These are phyloP conservation scores for Camponotus fellah DNA, from an alignment of 2,888 invertebrate species.

Conservation along the genomic window DNA sequence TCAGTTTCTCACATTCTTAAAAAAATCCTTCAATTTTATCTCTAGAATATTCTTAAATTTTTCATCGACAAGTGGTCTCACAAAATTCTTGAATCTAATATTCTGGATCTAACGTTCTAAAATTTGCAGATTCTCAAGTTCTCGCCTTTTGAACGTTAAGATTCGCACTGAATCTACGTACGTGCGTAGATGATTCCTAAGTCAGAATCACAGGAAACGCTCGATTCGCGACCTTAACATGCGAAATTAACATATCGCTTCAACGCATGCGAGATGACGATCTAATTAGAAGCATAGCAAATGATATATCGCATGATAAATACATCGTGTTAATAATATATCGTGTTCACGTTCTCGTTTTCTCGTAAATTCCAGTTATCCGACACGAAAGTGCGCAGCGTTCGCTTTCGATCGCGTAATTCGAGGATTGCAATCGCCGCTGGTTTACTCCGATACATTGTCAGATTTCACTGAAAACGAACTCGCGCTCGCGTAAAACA, in stretches of 20 bases:
- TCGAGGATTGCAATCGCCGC: constrained; percentile 8
- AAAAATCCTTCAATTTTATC: background rate
- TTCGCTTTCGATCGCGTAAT: constrained; percentile 35
- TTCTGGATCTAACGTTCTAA: background rate
- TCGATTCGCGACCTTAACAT: constrained; percentile 25
- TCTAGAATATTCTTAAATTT: background rate
- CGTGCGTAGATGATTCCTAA: background rate
- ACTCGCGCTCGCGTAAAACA: constrained; percentile 21
- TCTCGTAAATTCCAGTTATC: constrained; percentile 1
- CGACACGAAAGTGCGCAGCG: constrained; percentile 9
- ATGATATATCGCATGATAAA: constrained; percentile 13
- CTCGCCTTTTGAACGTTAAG: background rate
- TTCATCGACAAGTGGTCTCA: background rate
- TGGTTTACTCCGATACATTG: background rate
- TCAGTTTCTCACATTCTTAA: background rate
- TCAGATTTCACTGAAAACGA: constrained; percentile 11
- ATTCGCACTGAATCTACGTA: background rate
- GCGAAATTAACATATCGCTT: constrained; percentile 33
- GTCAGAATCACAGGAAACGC: constrained; percentile 29
- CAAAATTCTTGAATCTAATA: background rate
- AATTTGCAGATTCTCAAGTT: background rate
- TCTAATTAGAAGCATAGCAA: constrained; percentile 6
- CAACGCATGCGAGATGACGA: constrained; percentile 23
- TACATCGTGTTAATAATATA: background rate
- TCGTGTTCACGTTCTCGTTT: background rate